These are phyloP conservation scores for Prunella himalayana DNA, from an alignment of 2,113 vertebrate genomes.

Conservation along the genomic window DNA sequence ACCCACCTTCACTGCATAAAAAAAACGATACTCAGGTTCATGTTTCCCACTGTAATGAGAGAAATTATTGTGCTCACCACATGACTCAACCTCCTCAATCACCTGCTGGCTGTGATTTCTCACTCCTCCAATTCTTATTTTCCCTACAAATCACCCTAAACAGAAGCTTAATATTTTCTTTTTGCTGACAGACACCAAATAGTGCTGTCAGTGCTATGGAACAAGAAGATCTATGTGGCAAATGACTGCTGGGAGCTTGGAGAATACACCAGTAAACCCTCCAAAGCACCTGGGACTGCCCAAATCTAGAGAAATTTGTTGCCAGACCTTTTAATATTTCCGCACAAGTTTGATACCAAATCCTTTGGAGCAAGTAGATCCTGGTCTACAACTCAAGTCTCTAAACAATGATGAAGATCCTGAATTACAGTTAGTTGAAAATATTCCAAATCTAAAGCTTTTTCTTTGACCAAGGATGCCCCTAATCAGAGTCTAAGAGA, in stretches of 20 bases:
- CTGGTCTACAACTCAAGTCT: not conserved
- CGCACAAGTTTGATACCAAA: not conserved
- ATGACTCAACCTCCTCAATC: fast-evolving
- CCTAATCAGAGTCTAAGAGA: not conserved
- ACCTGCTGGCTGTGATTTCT: not conserved
- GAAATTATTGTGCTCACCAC: not conserved
- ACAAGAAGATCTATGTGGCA: not conserved
- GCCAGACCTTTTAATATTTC: not conserved
- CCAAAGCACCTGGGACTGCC: not conserved
- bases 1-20: not conserved
- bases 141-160: not conserved
- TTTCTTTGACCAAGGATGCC: not conserved
- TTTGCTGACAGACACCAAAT: not conserved
- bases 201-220: fast-evolving
- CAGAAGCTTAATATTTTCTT: not conserved
- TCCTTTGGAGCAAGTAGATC: not conserved
- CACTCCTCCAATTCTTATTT: not conserved
- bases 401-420: fast-evolving
- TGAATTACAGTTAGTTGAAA: not conserved
- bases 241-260: not conserved
- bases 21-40: not conserved
- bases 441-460: not conserved
- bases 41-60: not conserved
- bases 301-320: not conserved
- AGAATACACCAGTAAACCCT: not conserved